Evolutionary conservation across 1,140 invertebrate genomes (phyloP), one percentile per base, ranked within the genome.

Genomic region (Aphelinus atriplicis): DNA sequence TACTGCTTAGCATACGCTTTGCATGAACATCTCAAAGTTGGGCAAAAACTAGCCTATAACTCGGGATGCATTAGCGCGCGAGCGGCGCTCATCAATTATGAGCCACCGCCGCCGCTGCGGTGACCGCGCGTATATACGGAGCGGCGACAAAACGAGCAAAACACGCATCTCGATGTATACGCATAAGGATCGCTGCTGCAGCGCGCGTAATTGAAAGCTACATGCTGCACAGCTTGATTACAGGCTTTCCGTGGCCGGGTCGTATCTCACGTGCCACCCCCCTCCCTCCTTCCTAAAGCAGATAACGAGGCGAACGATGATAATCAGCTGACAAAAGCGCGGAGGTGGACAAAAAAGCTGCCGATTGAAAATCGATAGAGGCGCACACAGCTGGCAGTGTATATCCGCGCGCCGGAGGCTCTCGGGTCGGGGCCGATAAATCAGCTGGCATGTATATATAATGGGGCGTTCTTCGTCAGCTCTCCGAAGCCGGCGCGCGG

Each of bases 191-290:
- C 48, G n/a, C 50, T 47, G 2, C 6, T 43, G 56, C 57, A 42
- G 58, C 43, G 47, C 47, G n/a, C 3, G 42, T 63, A 62, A 71
- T 71, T 71, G 69, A 71, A 71, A 71, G 51, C 50, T 70, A 62
- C 68, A 43, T 46, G 48, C 68, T 53, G n/a, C 26, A 50, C 58
- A 43, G 7, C 57, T 70, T 63, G 69, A 55, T 63, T 71, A 45
- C 7, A 53, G 42, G 7, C 62, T 50, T 64, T 26, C 46, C 62
- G 10, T 51, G 48, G 9, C 62, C 2, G 2, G 42, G 47, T 64
- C 48, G 47, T 26, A 64, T 64, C 51, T 64, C 47, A 64, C 43
- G 26, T 26, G 26, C 26, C 26, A 26, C 26, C 26, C 26, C 26
- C 26, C 26, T 26, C 26, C 26, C 26, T 26, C 26, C 26, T 26